Conservation (phyloP, 2,797 vertebrate species). For the Huso huso region DNA sequence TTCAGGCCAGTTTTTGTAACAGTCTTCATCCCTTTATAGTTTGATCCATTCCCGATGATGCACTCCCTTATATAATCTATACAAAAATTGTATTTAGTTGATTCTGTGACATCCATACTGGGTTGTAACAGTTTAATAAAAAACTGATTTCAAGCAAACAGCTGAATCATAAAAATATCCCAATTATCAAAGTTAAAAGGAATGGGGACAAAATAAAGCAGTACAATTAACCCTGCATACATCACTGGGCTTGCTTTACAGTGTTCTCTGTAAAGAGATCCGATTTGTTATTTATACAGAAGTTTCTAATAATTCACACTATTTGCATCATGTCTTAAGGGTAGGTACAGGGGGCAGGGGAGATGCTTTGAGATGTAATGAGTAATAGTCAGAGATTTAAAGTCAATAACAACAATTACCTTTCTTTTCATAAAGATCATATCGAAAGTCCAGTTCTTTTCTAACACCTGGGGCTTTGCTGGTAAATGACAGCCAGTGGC, state of each 20-base stretch:
- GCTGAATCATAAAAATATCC: too few relatives aligned
- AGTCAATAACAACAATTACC: slow-evolving; percentile 63
- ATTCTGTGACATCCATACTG: too few relatives aligned
- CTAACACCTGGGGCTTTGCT: slow-evolving; percentile 74
- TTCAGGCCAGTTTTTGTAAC: slow-evolving; percentile 78
- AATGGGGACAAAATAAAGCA: too few relatives aligned
- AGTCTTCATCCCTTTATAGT: slow-evolving; percentile 81
- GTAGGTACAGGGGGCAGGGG: background rate
- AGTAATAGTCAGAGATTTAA: slow-evolving; percentile 14
- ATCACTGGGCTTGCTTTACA: too few relatives aligned
- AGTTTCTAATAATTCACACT: too few relatives aligned
- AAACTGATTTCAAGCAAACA: too few relatives aligned
- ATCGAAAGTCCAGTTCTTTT: slow-evolving; percentile 72
- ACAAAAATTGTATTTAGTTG: background rate
- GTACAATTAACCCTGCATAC: too few relatives aligned
- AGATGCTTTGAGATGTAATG: background rate
- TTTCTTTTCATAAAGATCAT: slow-evolving; percentile 95
- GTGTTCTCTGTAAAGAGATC: too few relatives aligned
- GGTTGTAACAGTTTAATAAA: too few relatives aligned
- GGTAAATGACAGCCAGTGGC: slow-evolving; percentile 90
- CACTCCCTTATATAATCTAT: slow-evolving; percentile 89
- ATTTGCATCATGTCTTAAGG: background rate
- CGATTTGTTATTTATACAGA: too few relatives aligned
- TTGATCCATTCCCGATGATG: slow-evolving; percentile 83
- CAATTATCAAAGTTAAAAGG: too few relatives aligned